Base-by-base conservation (phyloP, 2,888 invertebrate species). In the Drosophila ustulata region DNA sequence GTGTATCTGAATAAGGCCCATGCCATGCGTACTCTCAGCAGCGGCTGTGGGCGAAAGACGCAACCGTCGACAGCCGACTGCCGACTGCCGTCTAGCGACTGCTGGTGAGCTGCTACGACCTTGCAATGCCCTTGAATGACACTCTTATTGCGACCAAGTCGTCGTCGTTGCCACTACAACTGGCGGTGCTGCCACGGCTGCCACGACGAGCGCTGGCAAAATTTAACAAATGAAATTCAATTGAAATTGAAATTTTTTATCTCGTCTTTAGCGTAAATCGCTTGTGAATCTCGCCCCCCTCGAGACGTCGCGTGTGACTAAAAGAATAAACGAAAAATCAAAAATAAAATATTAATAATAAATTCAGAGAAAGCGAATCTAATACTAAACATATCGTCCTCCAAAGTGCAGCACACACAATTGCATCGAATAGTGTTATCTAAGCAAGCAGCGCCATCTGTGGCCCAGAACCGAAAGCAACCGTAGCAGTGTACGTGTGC, bases 51-150 rank as follows among this genome's bases (percentile, higher is more conserved):
- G 81, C 81, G 87, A 86, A 80, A 86, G 81, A 83, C 86, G 86
- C 81, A 88, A 82, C 83, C 70, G 76, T 75, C 73, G 66, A 78
- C 47, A 58, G 61, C 46, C 63, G 73, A 64, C 45, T 25, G 51
- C 25, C 49, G 55, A 63, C 30, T 43, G 50, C 37, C 11, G 45
- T 25, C 18, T 28, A 28, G 46, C 51, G 65, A 57, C 58, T 45
- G 52, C 71, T 37, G 37, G 75, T 57, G 74, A 67, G 80, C 77
- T 71, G 76, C 76, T 89, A 89, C 87, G 92, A 92, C 92, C 92
- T 92, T 92, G 92, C 86, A 90, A 92, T 90, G 92, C 91, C 92
- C 92, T 92, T 92, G 92, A 92, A 89, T 91, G 92, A 91, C 92
- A 92, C 91, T 91, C 89, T 89, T 90, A 89, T 84, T 91, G 90